phyloP scores from a whole-genome alignment of 2,113 vertebrate species.

The Oriolus oriolus region DNA sequence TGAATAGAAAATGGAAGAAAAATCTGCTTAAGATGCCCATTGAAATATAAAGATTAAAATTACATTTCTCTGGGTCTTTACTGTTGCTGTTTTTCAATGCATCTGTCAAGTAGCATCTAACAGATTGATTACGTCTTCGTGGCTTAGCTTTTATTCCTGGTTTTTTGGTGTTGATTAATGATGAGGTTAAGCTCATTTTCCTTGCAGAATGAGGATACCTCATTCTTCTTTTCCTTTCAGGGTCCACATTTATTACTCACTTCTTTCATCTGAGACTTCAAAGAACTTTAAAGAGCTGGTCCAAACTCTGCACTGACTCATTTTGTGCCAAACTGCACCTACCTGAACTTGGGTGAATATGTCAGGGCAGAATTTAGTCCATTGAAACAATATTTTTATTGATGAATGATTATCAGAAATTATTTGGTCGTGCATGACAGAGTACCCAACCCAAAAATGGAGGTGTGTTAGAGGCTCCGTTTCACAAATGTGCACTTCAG shows the following conservation, averaged over 20 bases:
- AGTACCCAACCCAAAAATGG: not conserved
- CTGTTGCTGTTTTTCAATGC: not conserved
- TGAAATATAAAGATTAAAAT: not conserved
- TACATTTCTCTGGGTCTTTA: not conserved
- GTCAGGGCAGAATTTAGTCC: not conserved
- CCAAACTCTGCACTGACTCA: not conserved
- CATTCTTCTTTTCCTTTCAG: not conserved
- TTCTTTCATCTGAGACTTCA: not conserved
- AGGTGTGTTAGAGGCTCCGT: not conserved
- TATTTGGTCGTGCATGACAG: not conserved
- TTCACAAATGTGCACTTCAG: not conserved
- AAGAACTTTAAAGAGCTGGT: not conserved
- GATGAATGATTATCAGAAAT: not conserved
- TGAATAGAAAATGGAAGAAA: not conserved
- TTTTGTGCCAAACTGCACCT: not conserved
- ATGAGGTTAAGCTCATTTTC: conserved; percentile 18
- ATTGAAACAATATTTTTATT: not conserved
- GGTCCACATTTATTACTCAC: not conserved
- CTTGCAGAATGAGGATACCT: not conserved
- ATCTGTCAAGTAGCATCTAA: not conserved
- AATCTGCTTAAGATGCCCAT: not conserved
- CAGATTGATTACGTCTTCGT: not conserved
- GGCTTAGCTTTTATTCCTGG: not conserved
- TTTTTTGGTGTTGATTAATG: not conserved
- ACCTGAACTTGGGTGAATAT: not conserved